Evolutionary conservation across 2,888 invertebrate species (phyloP).

Genomic region (Monoplex corrugatus): DNA sequence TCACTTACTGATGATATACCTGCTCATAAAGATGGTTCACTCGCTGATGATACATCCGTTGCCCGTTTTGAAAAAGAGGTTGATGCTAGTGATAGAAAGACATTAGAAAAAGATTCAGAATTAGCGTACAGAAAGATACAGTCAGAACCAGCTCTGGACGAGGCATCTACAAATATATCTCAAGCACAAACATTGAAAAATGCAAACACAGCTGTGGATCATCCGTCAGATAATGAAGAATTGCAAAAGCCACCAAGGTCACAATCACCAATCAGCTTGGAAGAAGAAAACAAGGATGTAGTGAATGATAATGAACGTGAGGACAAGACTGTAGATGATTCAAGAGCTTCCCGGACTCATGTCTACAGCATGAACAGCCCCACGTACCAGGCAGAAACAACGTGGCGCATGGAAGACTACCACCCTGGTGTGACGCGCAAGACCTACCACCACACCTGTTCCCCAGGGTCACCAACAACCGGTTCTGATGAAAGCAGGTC

Average conservation of each 20-base stretch:
- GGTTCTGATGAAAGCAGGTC: conserved; percentile 3
- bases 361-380: conserved; percentile 77
- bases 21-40: too few species aligned
- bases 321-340: background rate
- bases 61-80: too few species aligned
- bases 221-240: background rate
- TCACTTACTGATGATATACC: too few species aligned
- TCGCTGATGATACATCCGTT: too few species aligned
- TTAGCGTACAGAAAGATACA: background rate
- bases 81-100: too few species aligned
- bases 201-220: background rate
- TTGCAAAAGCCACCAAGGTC: background rate
- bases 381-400: conserved; percentile 68
- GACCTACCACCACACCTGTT: conserved; percentile 18
- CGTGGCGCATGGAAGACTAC: conserved; percentile 67
- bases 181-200: background rate
- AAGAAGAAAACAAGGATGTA: background rate
- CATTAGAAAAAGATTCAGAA: background rate
- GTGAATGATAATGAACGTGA: too few species aligned
- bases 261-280: background rate
- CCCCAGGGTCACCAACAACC: background rate
- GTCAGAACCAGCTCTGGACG: background rate
- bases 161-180: background rate
- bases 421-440: conserved; percentile 67
- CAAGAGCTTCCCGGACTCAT: conserved; percentile 12